Evolutionary conservation across 2,113 vertebrate species (phyloP), one percentile per base, ranked within the genome.

Genomic region (Copsychus sechellarum): DNA sequence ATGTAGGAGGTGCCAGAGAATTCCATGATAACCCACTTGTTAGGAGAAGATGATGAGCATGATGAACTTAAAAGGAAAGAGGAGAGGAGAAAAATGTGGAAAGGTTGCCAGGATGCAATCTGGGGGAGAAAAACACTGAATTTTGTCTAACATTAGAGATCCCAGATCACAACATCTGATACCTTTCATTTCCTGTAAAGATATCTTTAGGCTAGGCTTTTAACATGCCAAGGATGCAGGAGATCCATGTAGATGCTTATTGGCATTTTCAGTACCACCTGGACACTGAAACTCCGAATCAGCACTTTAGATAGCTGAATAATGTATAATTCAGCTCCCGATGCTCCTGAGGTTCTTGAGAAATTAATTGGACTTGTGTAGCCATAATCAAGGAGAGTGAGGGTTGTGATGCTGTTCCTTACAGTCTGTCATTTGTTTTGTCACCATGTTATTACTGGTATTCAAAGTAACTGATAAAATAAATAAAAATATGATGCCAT

Each of bases 1-100:
- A 58, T n/a, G 81, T 91, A 70, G 94, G 84, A 95, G 81, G 84
- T 91, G 78, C 90, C 43, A 67, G 71, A 93, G 67, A 78, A 81
- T 86, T 86, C 78, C 58, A 10, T 80, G 61, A 82, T 92, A 97
- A 92, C 81, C 76, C 60, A 62, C 72, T 91, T 73, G 43, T 64
- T 29, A 84, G 74, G 67, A 90, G 72, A 72, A 95, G 81, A 80
- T 69, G 14, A 66, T 65, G 69, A 86, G 48, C 65, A 40, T 6
- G 34, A 40, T 70, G 66, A 66, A 71, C 64, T 76, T 89, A 84
- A 85, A 83, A 85, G 53, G 50, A 47, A 81, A 58, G 45, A 79
- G 36, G 65, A 77, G 33, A 64, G 56, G 70, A 66, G 14, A 72
- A 88, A 73, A 93, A 66, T 7, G 1, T 7, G 42, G 50, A 61